Evolutionary conservation across 2,113 vertebrate species (phyloP), one percentile per base, ranked within the genome.

Genomic region (Perca flavescens): DNA sequence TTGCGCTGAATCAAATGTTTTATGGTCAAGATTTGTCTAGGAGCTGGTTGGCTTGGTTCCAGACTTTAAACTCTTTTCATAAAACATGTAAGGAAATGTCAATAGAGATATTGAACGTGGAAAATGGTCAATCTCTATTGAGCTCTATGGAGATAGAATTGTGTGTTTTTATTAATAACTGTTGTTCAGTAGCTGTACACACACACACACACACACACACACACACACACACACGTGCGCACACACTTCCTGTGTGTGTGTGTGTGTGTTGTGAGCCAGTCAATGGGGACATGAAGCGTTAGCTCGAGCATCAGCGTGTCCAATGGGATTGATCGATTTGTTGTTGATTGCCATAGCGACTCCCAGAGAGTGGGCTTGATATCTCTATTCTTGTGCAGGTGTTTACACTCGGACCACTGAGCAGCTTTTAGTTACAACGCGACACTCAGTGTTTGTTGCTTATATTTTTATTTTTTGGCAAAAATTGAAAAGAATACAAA

Each of bases 281-380:
- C 87, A 71, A 65, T 87, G 81, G 79, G 77, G 79, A 92, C 88
- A 84, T 84, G 85, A 76, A 88, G 79, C 34, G 54, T 86, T 77
- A 73, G 67, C 79, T 67, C 6, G 52, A 73, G 84, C 84, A 79
- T 78, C 74, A 86, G 86, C 82, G 74, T 81, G 81, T 90, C 90
- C 86, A 77, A 88, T 86, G 69, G 89, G 86, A 88, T 89, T 78
- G 86, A 91, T 91, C 68, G 71, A 91, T 92, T 75, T 75, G 74
- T 86, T 86, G 86, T 73, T 87, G 84, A 91, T 87, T 71, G 84
- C 82, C 88, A 77, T 84, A 9, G 82, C 46, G 70, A 89, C 87
- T 79, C 82, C 84, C 78, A 79, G 58, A 78, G 85, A 87, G 85
- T 54, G 79, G 67, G 74, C 47, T 81, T 82, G 74, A 91, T 85